These are phyloP conservation scores for Oxyura jamaicensis DNA, from an alignment of 2,113 vertebrate species.

Conservation along the genomic window DNA sequence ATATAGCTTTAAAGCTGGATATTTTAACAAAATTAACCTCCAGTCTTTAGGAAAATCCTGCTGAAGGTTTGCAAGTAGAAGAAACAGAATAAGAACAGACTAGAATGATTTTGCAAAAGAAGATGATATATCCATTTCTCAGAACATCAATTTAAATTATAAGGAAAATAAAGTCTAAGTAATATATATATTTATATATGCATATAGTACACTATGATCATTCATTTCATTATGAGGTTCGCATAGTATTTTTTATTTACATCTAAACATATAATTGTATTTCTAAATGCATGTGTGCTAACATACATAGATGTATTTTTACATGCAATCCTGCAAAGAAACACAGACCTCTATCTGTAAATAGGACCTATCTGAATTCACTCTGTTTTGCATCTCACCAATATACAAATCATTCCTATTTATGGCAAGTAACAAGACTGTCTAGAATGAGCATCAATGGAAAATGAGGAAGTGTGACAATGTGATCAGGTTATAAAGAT, in stretches of 20 bases:
- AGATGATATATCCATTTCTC: background rate
- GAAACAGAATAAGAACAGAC: background rate
- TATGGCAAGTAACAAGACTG: background rate
- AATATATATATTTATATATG: background rate
- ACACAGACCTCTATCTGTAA: accelerated
- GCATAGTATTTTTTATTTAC: background rate
- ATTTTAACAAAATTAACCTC: background rate
- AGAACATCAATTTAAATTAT: background rate
- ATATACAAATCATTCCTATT: background rate
- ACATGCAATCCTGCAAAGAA: background rate
- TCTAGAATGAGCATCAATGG: background rate
- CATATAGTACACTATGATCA: background rate
- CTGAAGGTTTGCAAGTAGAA: background rate
- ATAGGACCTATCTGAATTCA: background rate
- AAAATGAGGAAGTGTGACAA: background rate
- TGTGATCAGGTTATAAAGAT: background rate
- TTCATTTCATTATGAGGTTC: background rate
- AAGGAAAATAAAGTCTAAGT: background rate
- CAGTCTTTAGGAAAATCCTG: background rate
- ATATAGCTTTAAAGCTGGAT: background rate
- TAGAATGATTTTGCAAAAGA: background rate
- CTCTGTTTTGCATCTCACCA: background rate
- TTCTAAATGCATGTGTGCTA: background rate
- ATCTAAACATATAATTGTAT: background rate
- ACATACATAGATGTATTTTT: background rate